Evolutionary conservation across 2,113 vertebrate species (phyloP), one percentile per base, ranked within the genome.

Genomic region (Xyrauchen texanus): DNA sequence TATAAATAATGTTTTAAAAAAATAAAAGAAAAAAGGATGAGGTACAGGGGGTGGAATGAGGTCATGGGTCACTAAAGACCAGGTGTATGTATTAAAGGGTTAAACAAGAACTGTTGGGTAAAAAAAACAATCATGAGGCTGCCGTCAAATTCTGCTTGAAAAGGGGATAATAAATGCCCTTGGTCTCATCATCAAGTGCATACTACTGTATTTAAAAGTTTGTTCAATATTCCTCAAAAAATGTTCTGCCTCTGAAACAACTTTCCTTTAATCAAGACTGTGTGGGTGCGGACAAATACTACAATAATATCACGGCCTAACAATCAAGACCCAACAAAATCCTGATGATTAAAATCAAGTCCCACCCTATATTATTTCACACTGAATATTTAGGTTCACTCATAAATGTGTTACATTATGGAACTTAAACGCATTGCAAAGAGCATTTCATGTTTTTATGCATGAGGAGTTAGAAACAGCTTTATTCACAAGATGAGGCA

Each of bases 281-380:
- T 3, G 15, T 12, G 10, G 58, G 45, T 11, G 34, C 4, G 45
- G 46, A 51, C 13, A 49, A 16, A 34, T 12, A 4, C 34, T 46
- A 16, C 60, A 34, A 62, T 10, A 49, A 74, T 62, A n/a, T 15
- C n/a, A 74, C 49, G 45, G n/a, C 6, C 45, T 58, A 74, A 62
- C 46, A 34, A 74, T 62, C 16, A 63, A 46, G 49, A 74, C 46
- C 8, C 4, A 61, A 51, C 62, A 9, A 21, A 74, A 63, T 21
- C 5, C 16, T 47, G 49, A 62, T 13, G n/a, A 45, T 62, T 73
- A 46, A 4, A n/a, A 74, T 34, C 51, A 16, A 58, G n/a, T n/a
- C 6, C 13, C 6, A 34, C 62, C 15, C 10, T 6, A 11, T 8
- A 62, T 21, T 62, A 63, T 74, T 51, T 74, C 58, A 6, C 44